phyloP scores from a whole-genome alignment of 2,888 invertebrate species.

The Syritta pipiens region DNA sequence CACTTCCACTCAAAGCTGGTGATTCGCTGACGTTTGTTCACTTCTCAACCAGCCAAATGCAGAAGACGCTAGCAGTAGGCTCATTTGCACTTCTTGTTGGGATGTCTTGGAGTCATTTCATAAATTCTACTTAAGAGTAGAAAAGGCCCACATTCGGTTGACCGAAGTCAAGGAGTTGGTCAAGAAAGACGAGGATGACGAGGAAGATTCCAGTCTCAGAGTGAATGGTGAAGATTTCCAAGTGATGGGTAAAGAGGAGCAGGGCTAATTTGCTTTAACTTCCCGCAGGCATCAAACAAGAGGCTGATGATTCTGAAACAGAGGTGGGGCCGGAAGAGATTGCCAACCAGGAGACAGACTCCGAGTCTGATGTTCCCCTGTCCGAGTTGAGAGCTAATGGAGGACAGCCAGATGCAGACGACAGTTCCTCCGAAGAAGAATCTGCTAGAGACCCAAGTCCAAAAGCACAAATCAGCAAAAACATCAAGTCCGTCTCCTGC shows the following conservation, averaged over 20 bases:
- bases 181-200: too few species aligned
- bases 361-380: conserved; percentile 6
- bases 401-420: neutral
- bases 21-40: too few species aligned
- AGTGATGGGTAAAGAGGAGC: too few species aligned
- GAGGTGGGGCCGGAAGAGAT: neutral
- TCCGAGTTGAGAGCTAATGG: neutral
- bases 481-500: conserved; percentile 1
- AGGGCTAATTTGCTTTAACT: too few species aligned
- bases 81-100: conserved; percentile 74
- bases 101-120: conserved; percentile 72
- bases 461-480: neutral
- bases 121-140: conserved; percentile 72
- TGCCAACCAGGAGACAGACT: neutral
- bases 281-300: conserved; percentile 21
- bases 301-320: neutral
- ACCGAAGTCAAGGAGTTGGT: too few species aligned
- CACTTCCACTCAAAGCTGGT: too few species aligned
- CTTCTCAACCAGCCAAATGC: conserved; percentile 35
- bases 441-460: neutral
- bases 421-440: neutral
- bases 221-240: neutral
- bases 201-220: too few species aligned
- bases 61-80: conserved; percentile 1
- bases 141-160: conserved; percentile 69